A percentile compares a stretch with the other conserved stretches of the same genome.
Evolutionary conservation across 1,140 invertebrate genomes (phyloP).

Genomic region (Ectropis grisescens): DNA sequence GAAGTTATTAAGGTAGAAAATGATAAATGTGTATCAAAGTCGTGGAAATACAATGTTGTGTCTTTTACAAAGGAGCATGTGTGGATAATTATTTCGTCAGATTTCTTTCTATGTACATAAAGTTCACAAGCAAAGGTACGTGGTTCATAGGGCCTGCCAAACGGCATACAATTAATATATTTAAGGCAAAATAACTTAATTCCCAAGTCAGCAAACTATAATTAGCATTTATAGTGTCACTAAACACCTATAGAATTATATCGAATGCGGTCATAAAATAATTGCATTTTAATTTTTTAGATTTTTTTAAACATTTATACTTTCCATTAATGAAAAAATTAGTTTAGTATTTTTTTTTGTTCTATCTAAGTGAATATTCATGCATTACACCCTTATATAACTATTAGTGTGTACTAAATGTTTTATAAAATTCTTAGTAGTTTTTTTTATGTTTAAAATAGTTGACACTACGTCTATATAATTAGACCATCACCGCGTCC

Average conservation of each 20-base stretch:
- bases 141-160: no score
- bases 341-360: slow-evolving; percentile 12
- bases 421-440: slow-evolving; percentile 31
- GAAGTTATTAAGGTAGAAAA: no score
- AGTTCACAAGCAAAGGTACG: no score
- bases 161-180: no score
- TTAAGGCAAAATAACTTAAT: no score
- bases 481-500: slow-evolving; percentile 43
- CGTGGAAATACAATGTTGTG: no score
- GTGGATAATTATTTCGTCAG: no score
- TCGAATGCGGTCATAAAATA: slow-evolving; percentile 23
- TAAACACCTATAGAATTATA: slow-evolving; percentile 18
- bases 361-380: slow-evolving; percentile 54
- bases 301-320: neutral
- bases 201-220: no score
- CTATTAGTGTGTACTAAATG: slow-evolving; percentile 42
- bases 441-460: slow-evolving; percentile 36
- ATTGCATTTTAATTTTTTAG: slow-evolving; percentile 14
- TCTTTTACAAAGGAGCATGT: no score
- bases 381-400: slow-evolving; percentile 32
- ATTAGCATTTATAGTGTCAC: slow-evolving; percentile 10
- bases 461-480: slow-evolving; percentile 41
- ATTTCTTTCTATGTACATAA: no score
- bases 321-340: slow-evolving; percentile 11
- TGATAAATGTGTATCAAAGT: no score